Conservation (phyloP, 2,113 vertebrate species). For the Embiotoca jacksoni region DNA sequence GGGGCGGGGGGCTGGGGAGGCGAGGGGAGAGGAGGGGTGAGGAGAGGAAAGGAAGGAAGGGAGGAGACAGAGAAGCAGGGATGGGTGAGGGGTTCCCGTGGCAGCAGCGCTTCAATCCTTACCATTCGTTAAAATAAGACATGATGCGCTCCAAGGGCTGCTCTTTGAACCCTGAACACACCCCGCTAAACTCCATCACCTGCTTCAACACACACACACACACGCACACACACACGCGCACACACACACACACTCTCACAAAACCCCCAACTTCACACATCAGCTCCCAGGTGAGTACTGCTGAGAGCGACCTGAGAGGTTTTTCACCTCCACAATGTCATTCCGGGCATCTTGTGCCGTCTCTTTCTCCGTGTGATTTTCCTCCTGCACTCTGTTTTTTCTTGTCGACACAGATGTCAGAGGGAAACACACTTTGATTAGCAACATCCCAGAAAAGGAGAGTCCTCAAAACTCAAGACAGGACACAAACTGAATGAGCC, state of each 20-base stretch:
- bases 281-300: constrained; percentile 71
- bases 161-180: constrained; percentile 82
- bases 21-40: constrained; percentile 31
- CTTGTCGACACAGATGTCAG: constrained; percentile 51
- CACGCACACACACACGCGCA: constrained; percentile 42
- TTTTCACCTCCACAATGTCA: constrained; percentile 79
- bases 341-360: constrained; percentile 46
- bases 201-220: constrained; percentile 69
- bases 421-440: constrained; percentile 27
- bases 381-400: constrained; percentile 48
- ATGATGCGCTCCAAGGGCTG: constrained; percentile 72
- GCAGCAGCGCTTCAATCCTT: constrained; percentile 70
- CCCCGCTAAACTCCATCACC: constrained; percentile 80
- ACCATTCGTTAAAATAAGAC: constrained; percentile 73
- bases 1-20: constrained; percentile 19
- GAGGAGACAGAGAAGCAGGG: constrained; percentile 54
- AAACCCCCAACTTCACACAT: constrained; percentile 63
- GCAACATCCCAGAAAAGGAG: constrained; percentile 42
- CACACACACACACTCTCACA: constrained; percentile 37
- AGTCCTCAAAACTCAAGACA: constrained; percentile 32
- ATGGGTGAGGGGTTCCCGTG: constrained; percentile 77
- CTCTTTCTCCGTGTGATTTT: constrained; percentile 29
- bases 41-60: constrained; percentile 30
- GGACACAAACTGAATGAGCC: background rate
- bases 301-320: constrained; percentile 71